Conservation (phyloP, 2,797 vertebrate species). For the Phrynocephalus forsythii region DNA sequence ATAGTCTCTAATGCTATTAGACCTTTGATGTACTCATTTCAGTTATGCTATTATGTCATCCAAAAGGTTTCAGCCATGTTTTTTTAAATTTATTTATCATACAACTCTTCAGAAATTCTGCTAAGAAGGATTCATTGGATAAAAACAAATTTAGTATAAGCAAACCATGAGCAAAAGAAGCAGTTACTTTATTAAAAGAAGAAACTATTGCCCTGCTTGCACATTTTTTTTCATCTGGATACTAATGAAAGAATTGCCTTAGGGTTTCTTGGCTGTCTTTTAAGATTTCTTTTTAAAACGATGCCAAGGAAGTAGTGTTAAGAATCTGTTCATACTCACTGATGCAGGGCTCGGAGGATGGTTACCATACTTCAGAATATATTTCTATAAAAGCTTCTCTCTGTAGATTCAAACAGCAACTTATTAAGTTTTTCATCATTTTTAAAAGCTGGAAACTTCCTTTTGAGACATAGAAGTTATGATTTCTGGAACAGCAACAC, state of each 20-base stretch:
- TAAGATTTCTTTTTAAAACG: conserved; percentile 14
- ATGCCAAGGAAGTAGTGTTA: conserved; percentile 16
- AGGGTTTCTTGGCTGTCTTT: conserved; percentile 14
- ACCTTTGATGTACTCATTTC: too few species aligned
- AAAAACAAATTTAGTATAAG: conserved; percentile 14
- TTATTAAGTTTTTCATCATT: conserved; percentile 46
- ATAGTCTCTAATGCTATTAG: too few species aligned
- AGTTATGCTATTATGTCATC: neutral
- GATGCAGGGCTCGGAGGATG: conserved; percentile 30
- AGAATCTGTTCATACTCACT: conserved; percentile 39
- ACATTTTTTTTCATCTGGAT: conserved; percentile 17
- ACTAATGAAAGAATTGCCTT: conserved; percentile 24
- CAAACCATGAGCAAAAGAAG: conserved; percentile 33
- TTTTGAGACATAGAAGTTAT: conserved; percentile 44
- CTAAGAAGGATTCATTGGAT: neutral
- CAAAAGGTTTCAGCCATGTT: neutral
- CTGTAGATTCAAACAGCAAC: conserved; percentile 22
- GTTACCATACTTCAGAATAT: conserved; percentile 39
- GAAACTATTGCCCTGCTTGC: conserved; percentile 15
- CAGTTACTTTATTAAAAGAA: conserved; percentile 32
- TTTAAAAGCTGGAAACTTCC: conserved; percentile 33
- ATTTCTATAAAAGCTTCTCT: conserved; percentile 14
- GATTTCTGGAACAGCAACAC: conserved; percentile 20
- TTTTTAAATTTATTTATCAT: neutral
- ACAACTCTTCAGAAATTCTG: neutral